These are phyloP conservation scores for Sciurus carolinensis DNA, from an alignment of 2,797 vertebrate species.

Conservation along the genomic window DNA sequence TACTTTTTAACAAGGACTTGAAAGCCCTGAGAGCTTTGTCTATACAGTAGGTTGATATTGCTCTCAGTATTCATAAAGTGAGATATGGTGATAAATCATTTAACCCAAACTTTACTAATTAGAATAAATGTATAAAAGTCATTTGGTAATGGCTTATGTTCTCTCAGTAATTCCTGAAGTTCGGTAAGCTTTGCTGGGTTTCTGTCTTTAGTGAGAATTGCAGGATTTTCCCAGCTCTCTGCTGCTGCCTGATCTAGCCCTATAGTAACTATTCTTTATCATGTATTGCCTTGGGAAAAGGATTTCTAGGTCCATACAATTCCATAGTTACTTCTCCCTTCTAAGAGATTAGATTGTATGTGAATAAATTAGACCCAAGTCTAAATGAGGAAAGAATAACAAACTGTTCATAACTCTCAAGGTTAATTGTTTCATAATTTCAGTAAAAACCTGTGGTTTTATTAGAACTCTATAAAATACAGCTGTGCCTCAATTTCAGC, in stretches of 20 bases:
- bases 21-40: neutral
- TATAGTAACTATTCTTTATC: neutral
- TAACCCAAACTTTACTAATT: conserved; percentile 51
- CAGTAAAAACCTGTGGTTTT: neutral
- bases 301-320: neutral
- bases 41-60: neutral
- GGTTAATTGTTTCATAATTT: neutral
- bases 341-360: neutral
- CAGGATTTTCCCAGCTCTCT: neutral
- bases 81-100: conserved; percentile 37
- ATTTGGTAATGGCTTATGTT: neutral
- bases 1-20: conserved; percentile 63
- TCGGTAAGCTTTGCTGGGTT: conserved; percentile 1
- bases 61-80: neutral
- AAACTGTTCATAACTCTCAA: conserved; percentile 43
- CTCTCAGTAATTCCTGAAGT: conserved; percentile 12
- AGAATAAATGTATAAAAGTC: conserved; percentile 31
- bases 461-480: conserved; percentile 19
- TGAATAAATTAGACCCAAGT: neutral
- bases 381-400: neutral
- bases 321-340: conserved; percentile 11
- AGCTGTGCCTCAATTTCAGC: neutral
- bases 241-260: fast-evolving
- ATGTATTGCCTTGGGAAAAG: neutral
- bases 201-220: conserved; percentile 10